A percentile compares a stretch with the other conserved stretches of the same genome.
Evolutionary conservation across 1,140 invertebrate genomes (phyloP).

Genomic region (Scaptomyza montana): DNA sequence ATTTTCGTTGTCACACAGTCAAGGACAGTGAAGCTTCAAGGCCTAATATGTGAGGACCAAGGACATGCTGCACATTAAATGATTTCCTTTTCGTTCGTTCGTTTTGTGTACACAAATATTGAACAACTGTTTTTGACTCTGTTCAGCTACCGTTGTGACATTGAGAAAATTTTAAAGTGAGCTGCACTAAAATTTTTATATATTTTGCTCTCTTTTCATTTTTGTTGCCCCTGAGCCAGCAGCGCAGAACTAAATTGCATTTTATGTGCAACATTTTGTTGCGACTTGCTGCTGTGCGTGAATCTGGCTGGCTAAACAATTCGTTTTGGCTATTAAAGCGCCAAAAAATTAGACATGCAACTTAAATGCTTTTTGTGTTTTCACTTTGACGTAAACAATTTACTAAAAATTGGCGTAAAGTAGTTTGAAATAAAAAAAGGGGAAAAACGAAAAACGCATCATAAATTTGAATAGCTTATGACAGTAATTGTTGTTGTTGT

Average conservation of each 20-base stretch:
- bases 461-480: slow-evolving; percentile 52
- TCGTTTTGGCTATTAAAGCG: slow-evolving; percentile 76
- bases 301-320: slow-evolving; percentile 62
- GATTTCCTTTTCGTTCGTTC: neutral
- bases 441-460: slow-evolving; percentile 22
- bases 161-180: slow-evolving; percentile 19
- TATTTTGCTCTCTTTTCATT: neutral
- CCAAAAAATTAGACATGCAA: slow-evolving; percentile 19
- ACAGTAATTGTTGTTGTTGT: slow-evolving; percentile 49
- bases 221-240: slow-evolving; percentile 40
- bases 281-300: slow-evolving; percentile 64
- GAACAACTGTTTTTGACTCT: slow-evolving; percentile 51
- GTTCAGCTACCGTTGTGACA: slow-evolving; percentile 62
- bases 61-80: slow-evolving; percentile 58
- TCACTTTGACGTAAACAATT: slow-evolving; percentile 52
- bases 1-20: slow-evolving; percentile 32
- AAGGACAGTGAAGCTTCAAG: slow-evolving; percentile 56
- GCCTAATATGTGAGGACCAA: slow-evolving; percentile 55
- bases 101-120: slow-evolving; percentile 52
- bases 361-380: neutral
- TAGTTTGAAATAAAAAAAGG: slow-evolving; percentile 33
- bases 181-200: too few relatives aligned
- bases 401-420: slow-evolving; percentile 46
- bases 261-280: slow-evolving; percentile 57
- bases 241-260: slow-evolving; percentile 71